These are phyloP conservation scores for Rhombomys opimus DNA, from an alignment of 2,113 vertebrate species.

Conservation along the genomic window DNA sequence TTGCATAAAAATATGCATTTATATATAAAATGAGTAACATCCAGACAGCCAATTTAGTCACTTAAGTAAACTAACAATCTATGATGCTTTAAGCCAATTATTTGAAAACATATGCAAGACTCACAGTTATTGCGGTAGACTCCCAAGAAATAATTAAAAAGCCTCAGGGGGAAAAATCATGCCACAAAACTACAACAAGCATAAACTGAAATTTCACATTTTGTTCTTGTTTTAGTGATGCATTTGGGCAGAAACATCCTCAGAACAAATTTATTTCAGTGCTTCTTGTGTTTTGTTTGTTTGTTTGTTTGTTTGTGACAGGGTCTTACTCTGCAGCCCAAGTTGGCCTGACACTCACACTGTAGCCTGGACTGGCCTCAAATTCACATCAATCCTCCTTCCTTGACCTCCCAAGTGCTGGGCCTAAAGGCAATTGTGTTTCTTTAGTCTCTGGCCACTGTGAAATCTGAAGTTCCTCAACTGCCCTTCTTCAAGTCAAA, in stretches of 20 bases:
- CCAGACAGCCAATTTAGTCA: constrained; percentile 63
- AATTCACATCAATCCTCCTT: background rate
- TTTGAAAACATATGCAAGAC: constrained; percentile 76
- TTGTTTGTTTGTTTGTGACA: background rate
- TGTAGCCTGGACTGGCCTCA: background rate
- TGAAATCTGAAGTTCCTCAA: constrained; percentile 11
- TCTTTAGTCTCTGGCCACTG: constrained; percentile 40
- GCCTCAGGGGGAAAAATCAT: constrained; percentile 60
- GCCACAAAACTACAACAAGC: constrained; percentile 61
- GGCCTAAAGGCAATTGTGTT: background rate
- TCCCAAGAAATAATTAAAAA: constrained; percentile 70
- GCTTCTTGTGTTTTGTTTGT: background rate
- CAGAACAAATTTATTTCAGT: constrained; percentile 50
- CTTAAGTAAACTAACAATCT: constrained; percentile 68
- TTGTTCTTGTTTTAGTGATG: constrained; percentile 61
- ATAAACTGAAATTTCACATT: constrained; percentile 68
- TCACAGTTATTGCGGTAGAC: constrained; percentile 62
- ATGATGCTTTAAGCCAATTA: constrained; percentile 66
- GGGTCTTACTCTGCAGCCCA: background rate
- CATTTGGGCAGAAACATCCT: constrained; percentile 61
- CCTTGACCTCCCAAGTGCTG: background rate
- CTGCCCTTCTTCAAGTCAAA: constrained; percentile 40
- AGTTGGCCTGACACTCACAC: background rate
- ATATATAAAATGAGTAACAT: constrained; percentile 61
- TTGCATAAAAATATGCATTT: constrained; percentile 46